Conservation (phyloP, 2,888 invertebrate species). For the Acronicta alni region DNA sequence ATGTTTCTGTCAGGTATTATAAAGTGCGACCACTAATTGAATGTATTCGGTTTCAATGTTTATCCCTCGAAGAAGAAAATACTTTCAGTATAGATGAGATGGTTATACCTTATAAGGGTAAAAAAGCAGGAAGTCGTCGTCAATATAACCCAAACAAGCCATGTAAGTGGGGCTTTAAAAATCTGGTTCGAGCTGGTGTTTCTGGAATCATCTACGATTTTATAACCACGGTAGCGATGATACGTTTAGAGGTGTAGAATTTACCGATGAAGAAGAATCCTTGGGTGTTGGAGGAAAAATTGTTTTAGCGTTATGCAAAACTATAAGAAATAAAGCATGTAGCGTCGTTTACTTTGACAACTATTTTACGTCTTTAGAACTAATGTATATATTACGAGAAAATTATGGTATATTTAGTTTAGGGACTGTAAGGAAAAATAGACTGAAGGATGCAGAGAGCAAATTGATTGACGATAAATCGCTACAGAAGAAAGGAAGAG, state of each 20-base stretch:
- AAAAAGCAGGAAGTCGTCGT: conserved; percentile 59
- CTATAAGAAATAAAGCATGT: conserved; percentile 18
- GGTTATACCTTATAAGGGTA: conserved; percentile 31
- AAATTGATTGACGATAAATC: neutral
- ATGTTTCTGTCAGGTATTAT: conserved; percentile 32
- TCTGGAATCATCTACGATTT: conserved; percentile 66
- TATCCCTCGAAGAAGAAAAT: conserved; percentile 20
- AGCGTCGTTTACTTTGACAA: conserved; percentile 46
- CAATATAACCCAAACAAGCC: conserved; percentile 69
- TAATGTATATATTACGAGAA: neutral
- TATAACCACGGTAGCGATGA: conserved; percentile 49
- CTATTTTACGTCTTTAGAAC: conserved; percentile 25
- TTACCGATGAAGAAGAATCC: conserved; percentile 7
- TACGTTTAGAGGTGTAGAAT: conserved; percentile 52
- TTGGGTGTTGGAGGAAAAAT: conserved; percentile 50
- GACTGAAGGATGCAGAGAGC: neutral
- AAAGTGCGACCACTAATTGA: conserved; percentile 27
- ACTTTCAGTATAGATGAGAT: conserved; percentile 26
- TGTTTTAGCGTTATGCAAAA: conserved; percentile 20
- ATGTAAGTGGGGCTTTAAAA: conserved; percentile 65
- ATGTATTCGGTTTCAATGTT: conserved; percentile 6
- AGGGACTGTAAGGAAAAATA: neutral
- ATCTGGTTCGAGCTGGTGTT: conserved; percentile 58
- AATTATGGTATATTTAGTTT: neutral
- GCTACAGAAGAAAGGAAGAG: neutral